Base-by-base conservation (phyloP, 2,113 vertebrate genomes). In the Pogonocichla stellata region DNA sequence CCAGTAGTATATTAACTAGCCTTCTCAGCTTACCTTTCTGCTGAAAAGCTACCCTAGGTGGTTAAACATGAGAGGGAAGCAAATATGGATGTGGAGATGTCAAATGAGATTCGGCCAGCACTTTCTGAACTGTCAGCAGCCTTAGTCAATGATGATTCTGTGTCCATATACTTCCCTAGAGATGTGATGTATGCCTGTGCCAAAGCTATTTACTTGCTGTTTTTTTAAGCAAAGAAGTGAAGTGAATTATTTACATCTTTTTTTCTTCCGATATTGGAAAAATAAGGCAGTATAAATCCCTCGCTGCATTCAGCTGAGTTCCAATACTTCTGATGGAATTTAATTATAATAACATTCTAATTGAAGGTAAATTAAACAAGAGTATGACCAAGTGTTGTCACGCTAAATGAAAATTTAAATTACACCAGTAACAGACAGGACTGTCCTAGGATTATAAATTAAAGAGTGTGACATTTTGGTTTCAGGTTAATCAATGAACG, bases 361-460 rank as follows among this genome's bases (percentile, higher is more conserved):
- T 77, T 95, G 80, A 95, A 95, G 90, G 48, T 86, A 96, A 96
- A 96, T 97, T 96, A 91, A 95, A 92, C 65, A 95, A 83, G 56
- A 67, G 47, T 87, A 74, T 91, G 79, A 89, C 66, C 14, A 75
- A 88, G 28, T 58, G 57, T 47, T 91, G 90, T 88, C 77, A 90
- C 62, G 75, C 50, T 82, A 92, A 93, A 96, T 93, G 47, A 78
- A 73, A 91, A 86, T 91, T 94, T 86, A 83, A 94, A 91, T 96
- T 95, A 79, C 12, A 71, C 43, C 28, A 34, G 29, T 64, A 94
- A 93, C n/a, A 86, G 91, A 81, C 80, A 94, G 67, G 69, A 82
- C 56, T 88, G 34, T 81, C 77, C 51, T 81, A 67, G 74, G 75
- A 58, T 57, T 90, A 84, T 89, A 33, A 72, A 61, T 94, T 91